Evolutionary conservation across 2,797 vertebrate species (phyloP).

Genomic region (Enteromius radiatus): DNA sequence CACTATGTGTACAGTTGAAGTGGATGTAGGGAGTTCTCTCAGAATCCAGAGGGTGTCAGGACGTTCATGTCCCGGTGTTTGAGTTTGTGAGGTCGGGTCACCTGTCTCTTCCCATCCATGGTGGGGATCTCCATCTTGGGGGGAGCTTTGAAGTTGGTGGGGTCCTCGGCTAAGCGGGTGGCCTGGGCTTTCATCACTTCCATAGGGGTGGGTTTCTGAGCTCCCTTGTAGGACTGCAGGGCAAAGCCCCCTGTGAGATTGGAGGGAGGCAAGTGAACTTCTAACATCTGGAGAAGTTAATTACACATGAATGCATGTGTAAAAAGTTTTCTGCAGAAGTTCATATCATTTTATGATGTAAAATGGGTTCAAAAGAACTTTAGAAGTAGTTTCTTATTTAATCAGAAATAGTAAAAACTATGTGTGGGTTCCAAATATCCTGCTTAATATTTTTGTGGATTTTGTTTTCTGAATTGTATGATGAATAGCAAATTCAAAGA

Average conservation of each 20-base stretch:
- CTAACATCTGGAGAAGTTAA: neutral
- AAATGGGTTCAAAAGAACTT: no score
- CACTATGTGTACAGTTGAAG: neutral
- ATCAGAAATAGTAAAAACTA: no score
- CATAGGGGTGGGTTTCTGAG: constrained; percentile 92
- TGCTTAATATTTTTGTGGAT: no score
- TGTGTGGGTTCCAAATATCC: no score
- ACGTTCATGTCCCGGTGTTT: constrained; percentile 94
- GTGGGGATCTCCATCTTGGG: constrained; percentile 90
- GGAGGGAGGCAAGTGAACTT: constrained; percentile 4
- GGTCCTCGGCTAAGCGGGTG: constrained; percentile 78
- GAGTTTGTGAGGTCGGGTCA: constrained; percentile 84
- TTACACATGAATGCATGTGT: constrained; percentile 17
- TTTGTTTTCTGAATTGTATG: no score
- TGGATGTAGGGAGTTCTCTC: constrained; percentile 59
- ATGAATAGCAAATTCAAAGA: no score
- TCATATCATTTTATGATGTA: no score
- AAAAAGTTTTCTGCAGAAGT: neutral
- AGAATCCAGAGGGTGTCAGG: constrained; percentile 94
- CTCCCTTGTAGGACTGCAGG: constrained; percentile 87
- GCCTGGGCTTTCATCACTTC: constrained; percentile 90
- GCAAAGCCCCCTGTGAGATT: constrained; percentile 85
- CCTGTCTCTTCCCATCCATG: constrained; percentile 79
- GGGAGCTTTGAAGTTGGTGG: constrained; percentile 75
- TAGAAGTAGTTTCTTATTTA: no score